Evolutionary conservation across 2,888 invertebrate species (phyloP).

Genomic region (Oscheius sp.): DNA sequence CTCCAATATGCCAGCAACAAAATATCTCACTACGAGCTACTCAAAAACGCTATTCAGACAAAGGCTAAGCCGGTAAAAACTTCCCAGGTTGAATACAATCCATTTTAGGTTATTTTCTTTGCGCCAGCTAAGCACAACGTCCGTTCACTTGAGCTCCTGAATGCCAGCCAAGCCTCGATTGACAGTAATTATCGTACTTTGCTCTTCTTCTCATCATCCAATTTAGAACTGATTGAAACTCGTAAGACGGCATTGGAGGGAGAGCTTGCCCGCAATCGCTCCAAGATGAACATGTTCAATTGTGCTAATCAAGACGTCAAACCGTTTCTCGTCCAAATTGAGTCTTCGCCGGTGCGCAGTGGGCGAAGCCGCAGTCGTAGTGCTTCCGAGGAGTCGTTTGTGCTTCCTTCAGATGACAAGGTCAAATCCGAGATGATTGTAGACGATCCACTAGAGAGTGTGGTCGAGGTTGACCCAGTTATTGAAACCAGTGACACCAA

Average conservation of each 20-base stretch:
- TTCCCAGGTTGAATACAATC: too few species aligned
- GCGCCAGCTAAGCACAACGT: slow-evolving; percentile 16
- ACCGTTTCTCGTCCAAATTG: too few species aligned
- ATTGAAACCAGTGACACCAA: background rate
- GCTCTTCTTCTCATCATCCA: background rate
- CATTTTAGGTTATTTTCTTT: slow-evolving; percentile 13
- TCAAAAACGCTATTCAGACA: slow-evolving; percentile 21
- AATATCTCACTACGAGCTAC: slow-evolving; percentile 8
- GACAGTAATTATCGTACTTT: slow-evolving; percentile 13
- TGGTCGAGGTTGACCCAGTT: background rate
- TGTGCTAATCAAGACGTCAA: too few species aligned
- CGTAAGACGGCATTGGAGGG: background rate
- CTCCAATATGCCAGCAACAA: slow-evolving; percentile 22
- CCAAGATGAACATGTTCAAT: too few species aligned
- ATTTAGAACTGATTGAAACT: slow-evolving; percentile 10
- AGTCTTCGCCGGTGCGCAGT: background rate
- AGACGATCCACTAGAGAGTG: background rate
- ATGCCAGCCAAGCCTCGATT: slow-evolving; percentile 1
- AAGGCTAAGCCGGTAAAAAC: slow-evolving; percentile 2
- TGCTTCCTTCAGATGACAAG: background rate
- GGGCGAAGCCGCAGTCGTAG: slow-evolving; percentile 1
- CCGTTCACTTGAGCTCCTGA: slow-evolving; percentile 21
- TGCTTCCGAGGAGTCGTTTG: background rate
- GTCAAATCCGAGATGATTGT: background rate
- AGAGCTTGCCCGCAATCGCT: background rate